Percentiles rank a stretch among this genome's conserved stretches.
phyloP scores from a whole-genome alignment of 1,140 invertebrate genomes.

The Melitaea cinxia region DNA sequence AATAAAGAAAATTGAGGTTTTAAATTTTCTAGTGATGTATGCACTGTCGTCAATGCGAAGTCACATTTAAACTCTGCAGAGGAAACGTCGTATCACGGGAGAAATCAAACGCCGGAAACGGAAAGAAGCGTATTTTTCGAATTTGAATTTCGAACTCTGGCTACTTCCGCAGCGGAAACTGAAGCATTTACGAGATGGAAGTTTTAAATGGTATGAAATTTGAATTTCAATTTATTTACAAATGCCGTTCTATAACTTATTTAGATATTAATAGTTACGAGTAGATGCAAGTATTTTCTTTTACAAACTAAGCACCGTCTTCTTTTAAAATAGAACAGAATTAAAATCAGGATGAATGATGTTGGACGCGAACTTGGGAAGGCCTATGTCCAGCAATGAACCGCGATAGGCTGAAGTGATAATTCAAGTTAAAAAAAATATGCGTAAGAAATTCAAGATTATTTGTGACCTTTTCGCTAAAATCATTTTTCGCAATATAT shows the following conservation, averaged over 20 bases:
- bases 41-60: constrained; percentile 39
- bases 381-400: too few species aligned
- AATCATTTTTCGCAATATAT: too few species aligned
- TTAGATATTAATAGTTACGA: background rate
- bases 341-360: too few species aligned
- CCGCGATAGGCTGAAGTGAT: too few species aligned
- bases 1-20: too few species aligned
- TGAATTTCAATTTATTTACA: constrained; percentile 37
- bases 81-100: constrained; percentile 76
- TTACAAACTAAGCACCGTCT: too few species aligned
- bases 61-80: constrained; percentile 54
- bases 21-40: too few species aligned
- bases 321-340: too few species aligned
- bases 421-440: too few species aligned
- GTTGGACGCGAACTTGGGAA: too few species aligned
- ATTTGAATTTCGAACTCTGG: constrained; percentile 78
- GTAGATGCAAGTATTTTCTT: background rate
- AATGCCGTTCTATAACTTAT: constrained; percentile 31
- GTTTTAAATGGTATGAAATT: constrained; percentile 60
- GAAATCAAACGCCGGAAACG: constrained; percentile 80
- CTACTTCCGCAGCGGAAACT: constrained; percentile 72
- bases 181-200: constrained; percentile 70
- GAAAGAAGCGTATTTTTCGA: constrained; percentile 79
- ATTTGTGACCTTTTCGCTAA: too few species aligned
- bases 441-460: too few species aligned